phyloP scores from a whole-genome alignment of 2,888 invertebrate species.

The Maniola hyperantus region DNA sequence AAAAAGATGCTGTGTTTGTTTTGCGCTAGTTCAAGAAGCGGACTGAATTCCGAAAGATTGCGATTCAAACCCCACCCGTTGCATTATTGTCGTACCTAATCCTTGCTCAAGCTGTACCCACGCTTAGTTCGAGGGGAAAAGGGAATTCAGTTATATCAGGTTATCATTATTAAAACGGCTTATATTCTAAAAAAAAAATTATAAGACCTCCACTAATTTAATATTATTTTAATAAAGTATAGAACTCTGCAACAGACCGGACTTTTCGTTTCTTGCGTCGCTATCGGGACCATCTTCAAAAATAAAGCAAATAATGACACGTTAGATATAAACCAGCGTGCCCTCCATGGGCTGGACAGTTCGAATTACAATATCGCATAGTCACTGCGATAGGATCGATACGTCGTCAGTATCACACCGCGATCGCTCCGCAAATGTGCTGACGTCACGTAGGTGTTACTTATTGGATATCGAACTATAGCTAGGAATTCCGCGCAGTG shows the following conservation, averaged over 20 bases:
- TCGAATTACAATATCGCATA: slow-evolving; percentile 70
- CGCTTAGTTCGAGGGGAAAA: too few species aligned
- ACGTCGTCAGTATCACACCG: slow-evolving; percentile 75
- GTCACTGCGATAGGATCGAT: slow-evolving; percentile 79
- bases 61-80: too few species aligned
- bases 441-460: slow-evolving; percentile 77
- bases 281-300: slow-evolving; percentile 42
- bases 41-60: too few species aligned
- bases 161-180: too few species aligned
- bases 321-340: slow-evolving; percentile 61
- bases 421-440: slow-evolving; percentile 76
- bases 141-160: too few species aligned
- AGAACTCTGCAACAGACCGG: too few species aligned
- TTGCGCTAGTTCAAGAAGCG: too few species aligned
- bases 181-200: too few species aligned
- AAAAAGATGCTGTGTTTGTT: too few species aligned
- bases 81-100: too few species aligned
- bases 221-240: slow-evolving; percentile 23
- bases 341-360: slow-evolving; percentile 63
- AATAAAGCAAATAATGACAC: slow-evolving; percentile 64
- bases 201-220: too few species aligned
- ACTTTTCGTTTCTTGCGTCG: slow-evolving; percentile 37
- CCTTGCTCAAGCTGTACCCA: too few species aligned
- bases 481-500: slow-evolving; percentile 48
- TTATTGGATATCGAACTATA: slow-evolving; percentile 60